phyloP scores from a whole-genome alignment of 1,140 invertebrate species.

The Mylabris phalerata region DNA sequence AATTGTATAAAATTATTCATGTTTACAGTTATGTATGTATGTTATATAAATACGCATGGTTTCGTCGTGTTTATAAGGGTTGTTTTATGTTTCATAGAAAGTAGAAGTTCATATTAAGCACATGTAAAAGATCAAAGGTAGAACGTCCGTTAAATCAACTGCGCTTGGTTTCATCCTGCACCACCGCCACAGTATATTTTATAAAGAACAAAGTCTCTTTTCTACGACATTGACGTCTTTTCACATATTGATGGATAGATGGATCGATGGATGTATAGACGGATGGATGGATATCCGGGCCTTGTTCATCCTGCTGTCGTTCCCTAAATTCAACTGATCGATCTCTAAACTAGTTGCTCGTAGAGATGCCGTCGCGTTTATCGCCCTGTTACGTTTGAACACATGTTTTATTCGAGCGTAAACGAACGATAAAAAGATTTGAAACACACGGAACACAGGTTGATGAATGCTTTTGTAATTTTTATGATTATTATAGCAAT shows the following conservation, averaged over 20 bases:
- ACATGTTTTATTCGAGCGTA: constrained; percentile 16
- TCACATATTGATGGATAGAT: neutral
- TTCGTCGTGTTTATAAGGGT: neutral
- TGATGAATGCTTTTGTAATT: constrained; percentile 12
- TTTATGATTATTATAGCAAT: constrained; percentile 10
- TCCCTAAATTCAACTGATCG: constrained; percentile 14
- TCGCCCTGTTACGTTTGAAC: constrained; percentile 14
- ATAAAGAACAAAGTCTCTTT: no score
- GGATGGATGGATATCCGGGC: constrained; percentile 3
- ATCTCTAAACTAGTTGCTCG: constrained; percentile 18
- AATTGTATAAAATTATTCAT: no score
- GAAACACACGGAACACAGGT: neutral
- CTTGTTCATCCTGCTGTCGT: constrained; percentile 13
- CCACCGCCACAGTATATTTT: no score
- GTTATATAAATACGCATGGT: no score
- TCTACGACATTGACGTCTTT: constrained; percentile 5
- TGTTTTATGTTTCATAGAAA: constrained; percentile 4
- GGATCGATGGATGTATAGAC: neutral
- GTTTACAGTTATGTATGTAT: no score
- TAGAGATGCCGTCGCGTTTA: constrained; percentile 14
- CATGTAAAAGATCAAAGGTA: constrained; percentile 23
- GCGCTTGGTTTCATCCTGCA: constrained; percentile 14
- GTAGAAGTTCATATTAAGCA: neutral
- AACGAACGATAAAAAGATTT: constrained; percentile 15
- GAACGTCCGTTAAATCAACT: constrained; percentile 26